Base-by-base conservation (phyloP, 2,888 invertebrate species). In the Drosophila phalerata region DNA sequence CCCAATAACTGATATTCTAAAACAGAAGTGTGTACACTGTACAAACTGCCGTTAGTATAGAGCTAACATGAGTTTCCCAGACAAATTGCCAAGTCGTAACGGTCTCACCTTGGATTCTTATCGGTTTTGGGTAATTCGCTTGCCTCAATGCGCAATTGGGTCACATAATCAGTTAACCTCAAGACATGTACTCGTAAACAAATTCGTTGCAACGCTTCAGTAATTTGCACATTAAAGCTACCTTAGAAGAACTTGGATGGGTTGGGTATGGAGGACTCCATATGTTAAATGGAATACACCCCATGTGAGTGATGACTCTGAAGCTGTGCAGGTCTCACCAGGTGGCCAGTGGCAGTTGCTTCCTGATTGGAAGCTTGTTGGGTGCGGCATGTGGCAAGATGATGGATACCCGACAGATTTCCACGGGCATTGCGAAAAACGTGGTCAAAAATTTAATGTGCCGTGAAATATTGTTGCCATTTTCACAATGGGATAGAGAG, bases 391-490 rank as follows among this genome's bases (percentile, higher is more conserved):
- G 69, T 62, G 63, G 69, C 68, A 73, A 65, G 45, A 60, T 69
- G 75, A 79, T 74, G 57, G 42, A 74, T 74, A 49, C 62, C 22
- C 42, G 40, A 32, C 53, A 25, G 15, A 52, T 52, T 38, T 22
- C 34, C 22, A 25, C 32, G 62, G 10, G 34, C 13, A 47, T 73
- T 73, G 73, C 64, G 49, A 73, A 76, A 63, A 65, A 49, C 40
- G 37, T 66, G 74, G 66, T 73, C 67, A 77, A 68, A 69, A 66
- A 73, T 66, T 53, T 66, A 77, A 81, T 82, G 79, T 81, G 66
- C 71, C 80, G 66, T 82, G 83, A 79, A 77, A 79, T 72, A 64
- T 79, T 67, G 70, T 77, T 71, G 60, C 8, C 55, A 73, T 72
- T 66, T 73, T 47, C 49, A 65, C 52, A 34, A 15, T 5, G 34